Base-by-base conservation (phyloP, 2,888 invertebrate genomes). In the Polydesmus complanatus region DNA sequence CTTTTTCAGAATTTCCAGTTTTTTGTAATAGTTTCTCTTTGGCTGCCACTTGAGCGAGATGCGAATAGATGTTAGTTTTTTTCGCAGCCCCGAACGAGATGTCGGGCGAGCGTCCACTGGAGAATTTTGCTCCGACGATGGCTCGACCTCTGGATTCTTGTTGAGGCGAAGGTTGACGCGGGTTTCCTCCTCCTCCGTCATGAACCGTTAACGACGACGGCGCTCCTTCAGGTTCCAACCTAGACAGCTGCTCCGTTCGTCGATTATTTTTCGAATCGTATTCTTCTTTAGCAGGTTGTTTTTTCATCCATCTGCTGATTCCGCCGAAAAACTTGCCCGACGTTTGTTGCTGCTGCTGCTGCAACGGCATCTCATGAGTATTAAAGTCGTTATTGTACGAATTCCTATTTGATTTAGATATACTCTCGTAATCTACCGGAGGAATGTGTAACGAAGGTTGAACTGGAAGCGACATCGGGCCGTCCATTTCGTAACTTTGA, bases 221-320 rank as follows among this genome's bases (percentile, higher is more conserved):
- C 23, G 70, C 70, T 25, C 70, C 70, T 64, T 70, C 70, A 11
- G 70, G 69, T 61, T 70, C 70, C 54, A 67, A 68, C n/a, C 70
- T 57, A 54, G 66, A 61, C 52, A 11, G 59, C 3, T 25, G 21
- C 19, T 50, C 49, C 8, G 11, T 5, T n/a, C n/a, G n/a, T 14
- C 21, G 26, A 11, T 54, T 5, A 21, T 8, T 11, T 26, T 23
- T 14, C 11, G 5, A 5, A 8, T 50, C 49, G n/a, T 57, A 27
- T 18, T 58, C 55, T 14, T 60, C 56, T 47, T 64, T 60, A 19
- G 57, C 54, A 27, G 62, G 64, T 56, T 63, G 63, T n/a, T 62
- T 22, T 60, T 62, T 25, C 64, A 64, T 64, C 64, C 64, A 64
- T 51, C 62, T 64, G 21, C 62, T 55, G 26, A 64, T 64, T 27